Evolutionary conservation across 92 coral and sea anemone species (phyloP).

Genomic region (Umimayanthus chanpuru): DNA sequence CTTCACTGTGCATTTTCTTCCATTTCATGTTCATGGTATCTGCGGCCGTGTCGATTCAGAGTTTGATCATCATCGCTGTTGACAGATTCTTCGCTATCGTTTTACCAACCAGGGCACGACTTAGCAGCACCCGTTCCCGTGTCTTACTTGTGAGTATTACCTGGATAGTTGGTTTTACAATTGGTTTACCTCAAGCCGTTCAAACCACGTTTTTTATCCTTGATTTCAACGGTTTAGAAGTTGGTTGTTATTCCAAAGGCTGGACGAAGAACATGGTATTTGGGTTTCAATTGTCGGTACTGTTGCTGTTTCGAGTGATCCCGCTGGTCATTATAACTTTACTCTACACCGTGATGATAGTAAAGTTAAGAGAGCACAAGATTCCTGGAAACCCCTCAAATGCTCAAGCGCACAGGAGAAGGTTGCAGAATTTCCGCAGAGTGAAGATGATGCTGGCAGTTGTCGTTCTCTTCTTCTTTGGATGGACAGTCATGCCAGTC

Average conservation of each 20-base stretch:
- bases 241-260: constrained; percentile 13
- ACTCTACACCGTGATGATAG: constrained; percentile 18
- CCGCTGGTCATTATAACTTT: not conserved
- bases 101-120: constrained; percentile 18
- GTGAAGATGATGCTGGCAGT: constrained; percentile 30
- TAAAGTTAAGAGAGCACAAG: not conserved
- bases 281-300: not conserved
- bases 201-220: not conserved
- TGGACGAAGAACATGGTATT: not conserved
- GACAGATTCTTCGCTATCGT: constrained; percentile 41
- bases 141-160: not conserved
- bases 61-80: constrained; percentile 21
- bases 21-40: constrained; percentile 8
- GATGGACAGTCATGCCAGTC: constrained; percentile 26
- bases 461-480: not conserved
- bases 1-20: constrained; percentile 19
- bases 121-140: not conserved
- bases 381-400: constrained; percentile 29
- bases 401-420: constrained; percentile 1
- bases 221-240: not conserved
- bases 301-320: not conserved
- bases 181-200: constrained; percentile 29
- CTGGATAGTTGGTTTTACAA: constrained; percentile 20
- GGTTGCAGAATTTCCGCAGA: constrained; percentile 28
- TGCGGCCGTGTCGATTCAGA: constrained; percentile 28